Base-by-base conservation (phyloP, 2,797 vertebrate species). In the Erpetoichthys calabaricus region DNA sequence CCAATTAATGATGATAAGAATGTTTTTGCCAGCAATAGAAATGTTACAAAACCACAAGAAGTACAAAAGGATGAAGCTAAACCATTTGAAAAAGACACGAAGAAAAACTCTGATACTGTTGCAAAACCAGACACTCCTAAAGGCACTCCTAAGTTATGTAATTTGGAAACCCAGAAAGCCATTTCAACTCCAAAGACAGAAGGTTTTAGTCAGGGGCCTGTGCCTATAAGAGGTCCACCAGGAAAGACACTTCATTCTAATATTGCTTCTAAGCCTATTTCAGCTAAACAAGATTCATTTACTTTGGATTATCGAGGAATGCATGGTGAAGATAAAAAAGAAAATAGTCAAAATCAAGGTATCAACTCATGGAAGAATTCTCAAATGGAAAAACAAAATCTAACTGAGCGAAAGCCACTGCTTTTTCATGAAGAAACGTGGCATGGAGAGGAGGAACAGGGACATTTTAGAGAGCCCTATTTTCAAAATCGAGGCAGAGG, bases 401-500 rank as follows among this genome's bases (percentile, higher is more conserved):
- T 79, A 51, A 70, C 79, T 44, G 79, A 83, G 42, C 80, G 73
- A 7, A 63, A 58, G 45, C 47, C 51, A 8, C 63, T 67, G 67
- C 73, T 66, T 57, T 77, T 50, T 60, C 58, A 69, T 47, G 72
- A 81, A 79, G 87, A 84, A 69, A 70, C 84, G 70, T 78, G 91
- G 91, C 72, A 88, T 74, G 68, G 84, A 69, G 70, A 88, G 67
- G 75, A 87, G 76, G 67, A 75, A 42, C 76, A 83, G 49, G 77
- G 90, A 60, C 84, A 83, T 67, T 87, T 79, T 8, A 45, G 61
- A 50, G 81, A 82, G 44, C 76, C 82, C 3, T 84, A 80, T 66
- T 83, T 78, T 62, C 89, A 91, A 59, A 84, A 77, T 53, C 78
- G 80, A 62, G 76, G 75, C 71, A 70, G 6, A 59, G 72, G 69